Evolutionary conservation across 2,888 invertebrate genomes (phyloP), one percentile per base, ranked within the genome.

Genomic region (Lissonota sp.): DNA sequence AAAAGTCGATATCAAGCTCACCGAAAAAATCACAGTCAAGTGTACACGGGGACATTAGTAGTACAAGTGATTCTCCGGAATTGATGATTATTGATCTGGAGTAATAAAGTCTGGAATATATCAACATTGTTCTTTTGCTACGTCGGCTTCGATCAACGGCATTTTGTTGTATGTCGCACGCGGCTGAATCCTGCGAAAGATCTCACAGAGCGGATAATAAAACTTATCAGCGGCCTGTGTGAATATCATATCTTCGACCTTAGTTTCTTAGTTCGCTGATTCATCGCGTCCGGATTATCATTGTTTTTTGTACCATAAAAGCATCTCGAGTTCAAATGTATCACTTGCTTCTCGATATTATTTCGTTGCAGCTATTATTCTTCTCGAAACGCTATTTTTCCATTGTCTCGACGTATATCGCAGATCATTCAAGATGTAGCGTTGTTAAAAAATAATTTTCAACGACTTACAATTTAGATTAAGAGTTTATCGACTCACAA

Each of bases 21-120:
- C 87, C 90, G 42, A 90, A 90, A 83, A 92, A 92, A 74, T 80
- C 87, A 3, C 91, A 89, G 85, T 78, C 91, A 26, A 91, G 86
- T 80, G 82, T 84, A 62, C 87, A 89, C 57, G 85, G 87, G 76
- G 90, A 90, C 69, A 91, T 92, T 67, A 92, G 91, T 66, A 92
- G 92, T 86, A 91, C 92, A 46, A 92, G 92, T 66, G 91, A 92
- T 84, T 92, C 92, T 10, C 92, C 92, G 5, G 92, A 92, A 77
- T 86, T 91, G n/a, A 91, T 92, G 91, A 91, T 92, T 72, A 92
- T 92, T 73, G 92, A 92, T 85, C 85, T 92, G 86, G 92, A 92
- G 83, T 92, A 89, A 90, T 62, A 73, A 42, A 37, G 8, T 14
- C 12, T 12, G 4, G 57, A 57, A 16, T 8, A 55, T 53, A 39